Percentiles rank a stretch among this genome's conserved stretches.
Evolutionary conservation across 2,797 vertebrate species (phyloP).

Genomic region (Acrocephalus scirpaceus): DNA sequence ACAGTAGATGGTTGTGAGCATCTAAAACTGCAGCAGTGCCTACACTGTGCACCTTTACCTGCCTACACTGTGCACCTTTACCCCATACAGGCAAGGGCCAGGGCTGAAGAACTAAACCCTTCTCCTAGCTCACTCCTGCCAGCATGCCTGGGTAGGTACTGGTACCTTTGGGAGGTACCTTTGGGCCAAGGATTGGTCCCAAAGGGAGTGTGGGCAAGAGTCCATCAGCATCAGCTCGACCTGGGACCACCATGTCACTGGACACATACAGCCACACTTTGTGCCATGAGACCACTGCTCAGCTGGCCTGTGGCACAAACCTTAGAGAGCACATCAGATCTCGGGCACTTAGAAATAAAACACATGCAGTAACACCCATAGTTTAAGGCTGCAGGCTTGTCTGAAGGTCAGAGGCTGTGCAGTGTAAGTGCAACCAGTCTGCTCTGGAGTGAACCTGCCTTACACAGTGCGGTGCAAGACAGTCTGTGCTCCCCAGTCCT

Average conservation of each 20-base stretch:
- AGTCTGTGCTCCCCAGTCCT: not conserved
- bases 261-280: not conserved
- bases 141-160: not conserved
- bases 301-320: not conserved
- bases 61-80: not conserved
- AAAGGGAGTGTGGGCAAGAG: not conserved
- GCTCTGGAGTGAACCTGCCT: not conserved
- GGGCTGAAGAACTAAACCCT: not conserved
- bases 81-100: not conserved
- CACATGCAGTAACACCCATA: not conserved
- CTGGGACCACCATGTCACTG: fast-evolving
- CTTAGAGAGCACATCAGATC: not conserved
- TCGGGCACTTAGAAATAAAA: not conserved
- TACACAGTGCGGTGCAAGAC: not conserved
- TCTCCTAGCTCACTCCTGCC: not conserved
- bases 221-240: not conserved
- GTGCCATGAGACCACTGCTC: not conserved
- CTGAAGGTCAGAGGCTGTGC: not conserved
- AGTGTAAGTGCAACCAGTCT: not conserved
- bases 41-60: not conserved
- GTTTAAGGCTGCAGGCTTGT: not conserved
- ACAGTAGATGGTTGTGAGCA: not conserved
- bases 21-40: not conserved
- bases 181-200: not conserved
- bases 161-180: not conserved